These are phyloP conservation scores for Lytechinus variegatus DNA, from an alignment of 35 echinoderm and acorn worm genomes.

Conservation along the genomic window DNA sequence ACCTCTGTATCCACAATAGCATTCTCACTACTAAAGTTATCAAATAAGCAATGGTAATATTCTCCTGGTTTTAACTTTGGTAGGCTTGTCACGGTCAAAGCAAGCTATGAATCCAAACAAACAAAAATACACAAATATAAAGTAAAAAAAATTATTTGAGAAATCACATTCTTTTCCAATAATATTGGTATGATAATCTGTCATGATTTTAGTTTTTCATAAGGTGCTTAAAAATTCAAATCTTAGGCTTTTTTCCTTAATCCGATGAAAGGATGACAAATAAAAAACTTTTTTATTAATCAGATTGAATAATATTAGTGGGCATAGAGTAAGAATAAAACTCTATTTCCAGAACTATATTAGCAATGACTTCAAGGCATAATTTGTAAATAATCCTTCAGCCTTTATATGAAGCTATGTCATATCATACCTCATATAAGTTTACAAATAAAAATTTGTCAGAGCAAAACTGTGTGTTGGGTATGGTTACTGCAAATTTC, in stretches of 20 bases:
- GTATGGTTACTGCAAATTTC: neutral
- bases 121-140: neutral
- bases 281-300: no score
- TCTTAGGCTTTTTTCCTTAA: no score
- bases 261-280: no score
- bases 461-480: neutral
- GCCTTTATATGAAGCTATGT: neutral
- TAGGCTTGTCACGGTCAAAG: conserved; percentile 43
- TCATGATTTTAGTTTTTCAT: neutral
- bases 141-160: neutral
- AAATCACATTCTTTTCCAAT: neutral
- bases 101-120: conserved; percentile 23
- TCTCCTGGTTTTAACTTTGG: conserved; percentile 30
- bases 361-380: neutral
- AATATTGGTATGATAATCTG: neutral
- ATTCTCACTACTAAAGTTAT: conserved; percentile 38
- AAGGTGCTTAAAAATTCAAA: neutral
- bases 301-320: neutral
- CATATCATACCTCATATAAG: neutral
- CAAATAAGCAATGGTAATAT: conserved; percentile 61
- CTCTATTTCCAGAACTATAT: neutral
- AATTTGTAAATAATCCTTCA: neutral
- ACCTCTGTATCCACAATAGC: neutral
- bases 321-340: neutral
- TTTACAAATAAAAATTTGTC: neutral